A percentile compares a stretch with the other conserved stretches of the same genome.
Evolutionary conservation across 1,140 invertebrate genomes (phyloP).

Genomic region (Lepidostoma basale): DNA sequence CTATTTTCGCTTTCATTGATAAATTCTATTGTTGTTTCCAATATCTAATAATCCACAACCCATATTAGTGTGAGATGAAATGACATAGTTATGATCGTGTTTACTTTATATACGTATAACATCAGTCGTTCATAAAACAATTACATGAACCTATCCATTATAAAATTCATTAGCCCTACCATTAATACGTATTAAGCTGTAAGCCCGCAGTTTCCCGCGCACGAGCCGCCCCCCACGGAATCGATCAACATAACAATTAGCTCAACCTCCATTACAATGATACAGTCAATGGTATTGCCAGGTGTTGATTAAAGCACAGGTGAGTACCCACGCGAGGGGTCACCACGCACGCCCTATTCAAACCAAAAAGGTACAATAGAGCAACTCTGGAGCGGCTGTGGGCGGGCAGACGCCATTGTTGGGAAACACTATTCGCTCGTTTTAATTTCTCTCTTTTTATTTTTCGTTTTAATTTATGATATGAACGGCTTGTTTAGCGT

Average conservation of each 20-base stretch:
- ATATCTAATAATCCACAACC: no score
- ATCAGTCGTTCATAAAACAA: no score
- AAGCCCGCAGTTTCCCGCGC: not conserved
- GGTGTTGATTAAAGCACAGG: constrained; percentile 16
- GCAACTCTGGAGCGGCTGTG: not conserved
- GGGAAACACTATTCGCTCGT: constrained; percentile 4
- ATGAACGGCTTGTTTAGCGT: not conserved
- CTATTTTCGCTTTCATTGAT: no score
- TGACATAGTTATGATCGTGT: no score
- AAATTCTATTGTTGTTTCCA: no score
- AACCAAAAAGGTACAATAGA: not conserved
- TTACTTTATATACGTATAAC: no score
- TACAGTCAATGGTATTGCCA: constrained; percentile 6
- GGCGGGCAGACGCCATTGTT: constrained; percentile 14
- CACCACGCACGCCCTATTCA: constrained; percentile 13
- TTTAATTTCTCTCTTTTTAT: constrained; percentile 2
- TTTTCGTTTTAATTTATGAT: no score
- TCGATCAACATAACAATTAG: constrained; percentile 4
- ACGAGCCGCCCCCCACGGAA: not conserved
- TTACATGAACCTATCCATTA: no score
- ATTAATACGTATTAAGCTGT: constrained; percentile 13
- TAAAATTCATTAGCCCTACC: not conserved
- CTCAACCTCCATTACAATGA: not conserved
- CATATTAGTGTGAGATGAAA: no score
- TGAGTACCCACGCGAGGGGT: not conserved